phyloP scores from a whole-genome alignment of 2,797 vertebrate species.

The Denticeps clupeoides region DNA sequence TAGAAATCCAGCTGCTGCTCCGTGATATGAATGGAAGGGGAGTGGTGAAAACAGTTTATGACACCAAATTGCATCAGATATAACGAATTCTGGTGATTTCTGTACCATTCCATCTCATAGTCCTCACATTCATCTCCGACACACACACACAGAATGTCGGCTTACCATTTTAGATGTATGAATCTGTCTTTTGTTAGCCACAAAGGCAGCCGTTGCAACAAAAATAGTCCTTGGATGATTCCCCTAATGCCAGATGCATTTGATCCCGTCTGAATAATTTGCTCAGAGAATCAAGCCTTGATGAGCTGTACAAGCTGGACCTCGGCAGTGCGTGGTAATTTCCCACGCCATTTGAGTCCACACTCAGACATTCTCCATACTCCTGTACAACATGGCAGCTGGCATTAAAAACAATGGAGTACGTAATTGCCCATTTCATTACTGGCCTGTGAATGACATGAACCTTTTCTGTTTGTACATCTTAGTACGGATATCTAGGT shows the following conservation, averaged over 20 bases:
- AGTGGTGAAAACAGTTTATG: no score
- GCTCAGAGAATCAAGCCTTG: conserved; percentile 27
- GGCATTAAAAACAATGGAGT: conserved; percentile 30
- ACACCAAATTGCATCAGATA: no score
- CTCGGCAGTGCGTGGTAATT: conserved; percentile 16
- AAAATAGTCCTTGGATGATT: conserved; percentile 20
- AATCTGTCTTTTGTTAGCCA: no score
- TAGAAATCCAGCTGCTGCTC: no score
- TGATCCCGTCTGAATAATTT: conserved; percentile 24
- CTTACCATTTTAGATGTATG: no score
- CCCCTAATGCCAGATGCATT: conserved; percentile 26
- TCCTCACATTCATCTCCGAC: no score
- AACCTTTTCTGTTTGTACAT: conserved; percentile 14
- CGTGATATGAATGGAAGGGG: no score
- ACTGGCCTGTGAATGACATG: conserved; percentile 20
- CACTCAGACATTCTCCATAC: conserved; percentile 19
- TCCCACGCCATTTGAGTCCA: conserved; percentile 16
- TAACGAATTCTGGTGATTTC: no score
- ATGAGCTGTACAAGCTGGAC: conserved; percentile 19
- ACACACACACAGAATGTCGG: background rate
- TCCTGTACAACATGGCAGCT: conserved; percentile 23
- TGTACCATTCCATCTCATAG: no score
- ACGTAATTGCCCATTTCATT: conserved; percentile 37
- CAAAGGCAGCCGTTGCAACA: conserved; percentile 14
- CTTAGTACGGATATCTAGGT: no score